phyloP scores from a whole-genome alignment of 2,797 vertebrate species.

The Darevskia nairensis region DNA sequence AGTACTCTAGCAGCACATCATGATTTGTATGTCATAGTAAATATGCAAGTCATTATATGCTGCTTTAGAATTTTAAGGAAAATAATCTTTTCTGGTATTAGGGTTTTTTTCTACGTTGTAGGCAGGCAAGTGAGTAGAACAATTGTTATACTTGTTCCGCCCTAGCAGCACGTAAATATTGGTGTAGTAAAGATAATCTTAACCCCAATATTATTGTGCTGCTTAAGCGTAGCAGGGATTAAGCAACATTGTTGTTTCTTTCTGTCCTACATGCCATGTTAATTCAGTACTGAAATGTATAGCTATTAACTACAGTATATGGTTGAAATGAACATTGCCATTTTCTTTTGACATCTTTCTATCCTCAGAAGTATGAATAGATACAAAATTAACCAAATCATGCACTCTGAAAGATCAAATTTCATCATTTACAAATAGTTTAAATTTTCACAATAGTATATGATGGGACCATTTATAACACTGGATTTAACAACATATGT shows the following conservation, averaged over 20 bases:
- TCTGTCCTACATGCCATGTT: not conserved
- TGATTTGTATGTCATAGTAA: slow-evolving; percentile 93
- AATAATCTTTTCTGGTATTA: slow-evolving; percentile 40
- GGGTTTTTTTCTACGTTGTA: slow-evolving; percentile 34
- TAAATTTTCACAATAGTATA: slow-evolving; percentile 16
- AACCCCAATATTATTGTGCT: slow-evolving; percentile 99
- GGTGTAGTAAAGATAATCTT: slow-evolving; percentile 89
- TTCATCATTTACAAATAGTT: slow-evolving; percentile 35
- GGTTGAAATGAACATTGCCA: slow-evolving; percentile 7
- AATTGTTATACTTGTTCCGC: slow-evolving; percentile 86
- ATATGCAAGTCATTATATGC: slow-evolving; percentile 98
- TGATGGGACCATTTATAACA: not conserved
- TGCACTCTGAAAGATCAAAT: slow-evolving; percentile 6
- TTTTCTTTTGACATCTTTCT: not conserved
- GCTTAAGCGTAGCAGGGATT: slow-evolving; percentile 93
- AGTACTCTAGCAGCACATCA: slow-evolving; percentile 99
- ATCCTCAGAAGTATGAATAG: not conserved
- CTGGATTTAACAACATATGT: not conserved
- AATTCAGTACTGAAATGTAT: not conserved
- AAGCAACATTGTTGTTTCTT: slow-evolving; percentile 64
- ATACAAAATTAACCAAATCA: slow-evolving; percentile 4
- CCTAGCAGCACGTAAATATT: slow-evolving; percentile 99
- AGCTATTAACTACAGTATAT: not conserved
- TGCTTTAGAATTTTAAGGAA: slow-evolving; percentile 97
- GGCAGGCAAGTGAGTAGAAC: slow-evolving; percentile 54